phyloP scores from a whole-genome alignment of 2,113 vertebrate genomes.

The Oophaga pumilio region DNA sequence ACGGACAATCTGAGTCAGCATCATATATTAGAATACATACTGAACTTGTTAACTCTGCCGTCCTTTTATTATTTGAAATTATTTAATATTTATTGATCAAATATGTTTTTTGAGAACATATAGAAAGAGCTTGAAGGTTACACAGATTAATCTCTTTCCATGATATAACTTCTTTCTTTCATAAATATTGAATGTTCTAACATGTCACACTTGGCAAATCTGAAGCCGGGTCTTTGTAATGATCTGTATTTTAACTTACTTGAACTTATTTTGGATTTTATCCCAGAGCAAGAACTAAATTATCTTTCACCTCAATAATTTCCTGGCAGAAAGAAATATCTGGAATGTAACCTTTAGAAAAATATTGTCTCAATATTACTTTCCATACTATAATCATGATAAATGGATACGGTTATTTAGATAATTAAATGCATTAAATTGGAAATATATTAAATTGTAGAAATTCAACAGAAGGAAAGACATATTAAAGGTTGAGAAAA shows the following conservation, averaged over 20 bases:
- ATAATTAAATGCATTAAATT: constrained; percentile 4
- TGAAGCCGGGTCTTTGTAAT: not conserved
- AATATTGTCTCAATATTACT: constrained; percentile 44
- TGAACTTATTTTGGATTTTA: constrained; percentile 39
- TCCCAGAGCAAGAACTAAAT: constrained; percentile 14
- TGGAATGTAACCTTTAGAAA: constrained; percentile 13
- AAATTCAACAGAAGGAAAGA: not conserved
- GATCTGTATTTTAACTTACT: constrained; percentile 42
- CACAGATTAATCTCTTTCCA: constrained; percentile 18
- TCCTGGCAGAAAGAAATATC: constrained; percentile 19
- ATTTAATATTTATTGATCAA: constrained; percentile 13
- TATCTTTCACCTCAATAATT: constrained; percentile 21
- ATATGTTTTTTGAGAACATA: constrained; percentile 25
- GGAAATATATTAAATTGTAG: not conserved
- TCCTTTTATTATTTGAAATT: not conserved
- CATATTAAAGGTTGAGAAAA: not conserved
- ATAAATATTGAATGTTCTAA: constrained; percentile 38
- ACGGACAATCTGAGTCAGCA: not conserved
- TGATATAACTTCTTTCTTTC: not conserved
- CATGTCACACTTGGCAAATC: constrained; percentile 42
- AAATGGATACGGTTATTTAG: not conserved
- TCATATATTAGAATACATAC: not conserved
- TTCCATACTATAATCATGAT: constrained; percentile 9
- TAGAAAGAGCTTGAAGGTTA: constrained; percentile 4
- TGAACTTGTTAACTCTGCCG: not conserved